Conservation (phyloP, 2,888 invertebrate species). For the Alentia gelatinosa region DNA sequence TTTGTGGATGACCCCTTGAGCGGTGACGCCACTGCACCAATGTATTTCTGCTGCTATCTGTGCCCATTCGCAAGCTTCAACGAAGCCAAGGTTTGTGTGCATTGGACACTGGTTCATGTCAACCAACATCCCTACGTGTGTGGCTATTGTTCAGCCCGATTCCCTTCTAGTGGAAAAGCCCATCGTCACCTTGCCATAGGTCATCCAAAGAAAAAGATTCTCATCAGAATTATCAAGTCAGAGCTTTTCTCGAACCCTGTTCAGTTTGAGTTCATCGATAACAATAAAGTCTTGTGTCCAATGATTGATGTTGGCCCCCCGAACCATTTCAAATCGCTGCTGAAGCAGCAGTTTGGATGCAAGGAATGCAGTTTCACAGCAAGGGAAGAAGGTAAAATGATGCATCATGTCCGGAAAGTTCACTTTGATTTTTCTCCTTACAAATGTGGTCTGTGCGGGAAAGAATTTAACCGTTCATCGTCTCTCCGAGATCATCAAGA, state of each 20-base stretch:
- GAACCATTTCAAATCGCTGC: not conserved
- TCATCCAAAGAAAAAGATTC: constrained; percentile 35
- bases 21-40: not conserved
- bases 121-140: constrained; percentile 57
- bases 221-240: constrained; percentile 53
- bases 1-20: constrained; percentile 37
- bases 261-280: not conserved
- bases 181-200: constrained; percentile 45
- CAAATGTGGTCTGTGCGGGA: not conserved
- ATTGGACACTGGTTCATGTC: constrained; percentile 59
- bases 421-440: constrained; percentile 2
- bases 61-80: constrained; percentile 58
- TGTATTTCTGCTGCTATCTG: constrained; percentile 58
- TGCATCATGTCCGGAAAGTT: not conserved
- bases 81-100: constrained; percentile 56
- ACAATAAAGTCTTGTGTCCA: not conserved
- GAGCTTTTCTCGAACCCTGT: constrained; percentile 51
- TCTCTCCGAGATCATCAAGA: not conserved
- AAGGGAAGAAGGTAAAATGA: not conserved
- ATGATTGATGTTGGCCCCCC: not conserved
- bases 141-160: constrained; percentile 54
- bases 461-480: not conserved
- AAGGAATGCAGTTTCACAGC: not conserved
- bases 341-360: not conserved
- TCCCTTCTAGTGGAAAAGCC: constrained; percentile 56